Evolutionary conservation across 2,888 invertebrate genomes (phyloP).

Genomic region (Oscheius onirici): DNA sequence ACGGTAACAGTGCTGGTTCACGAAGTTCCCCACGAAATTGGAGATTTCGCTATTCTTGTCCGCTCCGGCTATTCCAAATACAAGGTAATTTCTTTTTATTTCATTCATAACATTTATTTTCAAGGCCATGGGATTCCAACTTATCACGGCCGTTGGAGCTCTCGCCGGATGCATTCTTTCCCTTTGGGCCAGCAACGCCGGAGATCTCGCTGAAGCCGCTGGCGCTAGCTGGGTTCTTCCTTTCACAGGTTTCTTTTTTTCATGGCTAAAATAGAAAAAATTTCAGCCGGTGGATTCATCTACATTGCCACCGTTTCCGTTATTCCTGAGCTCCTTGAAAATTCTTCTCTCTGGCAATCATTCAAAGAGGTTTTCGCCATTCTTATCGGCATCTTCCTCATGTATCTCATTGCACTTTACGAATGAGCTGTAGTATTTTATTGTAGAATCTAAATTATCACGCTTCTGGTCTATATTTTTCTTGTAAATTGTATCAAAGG

Average conservation of each 20-base stretch:
- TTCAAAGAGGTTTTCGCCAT: conserved; percentile 66
- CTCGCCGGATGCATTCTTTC: conserved; percentile 79
- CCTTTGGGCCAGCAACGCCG: conserved; percentile 63
- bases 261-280: too few species aligned
- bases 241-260: conserved; percentile 76
- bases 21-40: conserved; percentile 99
- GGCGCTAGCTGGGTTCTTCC: conserved; percentile 87
- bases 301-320: conserved; percentile 99
- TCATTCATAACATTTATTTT: neutral
- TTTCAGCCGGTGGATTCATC: conserved; percentile 82
- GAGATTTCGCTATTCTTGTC: conserved; percentile 97
- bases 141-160: conserved; percentile 93
- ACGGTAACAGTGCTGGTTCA: conserved; percentile 95
- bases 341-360: conserved; percentile 73
- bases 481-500: neutral
- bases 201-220: conserved; percentile 73
- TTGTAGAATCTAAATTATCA: conserved; percentile 8
- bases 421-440: conserved; percentile 49
- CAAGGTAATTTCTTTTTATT: conserved; percentile 76
- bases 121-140: conserved; percentile 90
- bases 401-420: conserved; percentile 69
- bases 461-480: conserved; percentile 1
- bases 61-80: conserved; percentile 92
- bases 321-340: conserved; percentile 93
- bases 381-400: conserved; percentile 64